These are phyloP conservation scores for Aphaenogaster rudis DNA, from an alignment of 1,140 invertebrate species.

Conservation along the genomic window DNA sequence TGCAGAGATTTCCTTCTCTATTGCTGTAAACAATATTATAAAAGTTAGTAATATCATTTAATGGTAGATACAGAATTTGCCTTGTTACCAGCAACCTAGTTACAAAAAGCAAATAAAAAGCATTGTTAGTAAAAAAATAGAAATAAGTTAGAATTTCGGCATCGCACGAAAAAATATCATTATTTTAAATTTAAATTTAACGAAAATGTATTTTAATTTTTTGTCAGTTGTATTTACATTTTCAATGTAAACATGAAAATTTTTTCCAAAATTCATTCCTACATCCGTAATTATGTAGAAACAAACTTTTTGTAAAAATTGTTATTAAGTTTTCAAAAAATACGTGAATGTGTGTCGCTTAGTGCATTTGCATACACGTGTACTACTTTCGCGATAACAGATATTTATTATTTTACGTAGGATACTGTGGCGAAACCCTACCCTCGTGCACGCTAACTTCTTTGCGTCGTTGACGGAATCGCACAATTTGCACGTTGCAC, in stretches of 20 bases:
- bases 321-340: neutral
- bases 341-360: conserved; percentile 6
- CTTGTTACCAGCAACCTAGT: neutral
- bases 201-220: neutral
- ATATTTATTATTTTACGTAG: conserved; percentile 19
- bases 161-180: neutral
- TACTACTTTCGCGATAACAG: neutral
- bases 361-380: conserved; percentile 33
- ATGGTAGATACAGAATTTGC: neutral
- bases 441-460: conserved; percentile 7
- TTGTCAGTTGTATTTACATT: neutral
- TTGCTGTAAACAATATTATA: neutral
- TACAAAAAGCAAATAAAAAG: neutral
- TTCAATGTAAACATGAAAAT: neutral
- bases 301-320: neutral
- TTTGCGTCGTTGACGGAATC: conserved; percentile 29
- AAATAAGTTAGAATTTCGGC: neutral
- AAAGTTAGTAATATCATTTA: conserved; percentile 1
- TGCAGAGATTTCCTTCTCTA: neutral
- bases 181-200: neutral
- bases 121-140: neutral
- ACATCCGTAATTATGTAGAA: neutral
- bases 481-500: conserved; percentile 23
- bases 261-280: neutral
- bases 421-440: neutral